These are phyloP conservation scores for Diloba caeruleocephala DNA, from an alignment of 2,888 invertebrate species.

Conservation along the genomic window DNA sequence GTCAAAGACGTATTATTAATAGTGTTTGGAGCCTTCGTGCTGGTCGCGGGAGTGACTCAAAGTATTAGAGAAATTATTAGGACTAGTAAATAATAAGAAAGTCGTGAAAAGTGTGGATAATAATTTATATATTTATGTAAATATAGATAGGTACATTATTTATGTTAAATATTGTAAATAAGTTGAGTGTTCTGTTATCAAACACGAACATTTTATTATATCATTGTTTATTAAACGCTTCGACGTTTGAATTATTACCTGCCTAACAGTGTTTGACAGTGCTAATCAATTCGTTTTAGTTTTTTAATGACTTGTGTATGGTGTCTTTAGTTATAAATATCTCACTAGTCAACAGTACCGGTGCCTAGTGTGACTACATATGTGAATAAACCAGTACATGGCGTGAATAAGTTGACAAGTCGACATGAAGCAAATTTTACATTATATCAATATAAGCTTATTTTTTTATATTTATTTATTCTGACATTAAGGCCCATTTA, in stretches of 20 bases:
- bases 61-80: conserved; percentile 81
- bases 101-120: conserved; percentile 35
- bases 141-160: conserved; percentile 45
- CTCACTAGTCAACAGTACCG: too few species aligned
- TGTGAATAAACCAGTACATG: too few species aligned
- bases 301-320: too few species aligned
- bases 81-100: conserved; percentile 34
- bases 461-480: too few species aligned
- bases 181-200: conserved; percentile 15
- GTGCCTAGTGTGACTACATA: too few species aligned
- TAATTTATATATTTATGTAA: conserved; percentile 38
- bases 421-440: too few species aligned
- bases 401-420: too few species aligned
- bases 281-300: conserved; percentile 9
- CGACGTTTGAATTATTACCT: neutral
- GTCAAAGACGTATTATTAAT: conserved; percentile 91
- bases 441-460: too few species aligned
- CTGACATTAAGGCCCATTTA: too few species aligned
- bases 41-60: conserved; percentile 90
- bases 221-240: conserved; percentile 1
- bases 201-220: conserved; percentile 4
- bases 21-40: conserved; percentile 90
- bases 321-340: too few species aligned
- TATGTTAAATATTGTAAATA: conserved; percentile 33
- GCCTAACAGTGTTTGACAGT: conserved; percentile 25